phyloP scores from a whole-genome alignment of 2,113 vertebrate species.

The Labrus mixtus region DNA sequence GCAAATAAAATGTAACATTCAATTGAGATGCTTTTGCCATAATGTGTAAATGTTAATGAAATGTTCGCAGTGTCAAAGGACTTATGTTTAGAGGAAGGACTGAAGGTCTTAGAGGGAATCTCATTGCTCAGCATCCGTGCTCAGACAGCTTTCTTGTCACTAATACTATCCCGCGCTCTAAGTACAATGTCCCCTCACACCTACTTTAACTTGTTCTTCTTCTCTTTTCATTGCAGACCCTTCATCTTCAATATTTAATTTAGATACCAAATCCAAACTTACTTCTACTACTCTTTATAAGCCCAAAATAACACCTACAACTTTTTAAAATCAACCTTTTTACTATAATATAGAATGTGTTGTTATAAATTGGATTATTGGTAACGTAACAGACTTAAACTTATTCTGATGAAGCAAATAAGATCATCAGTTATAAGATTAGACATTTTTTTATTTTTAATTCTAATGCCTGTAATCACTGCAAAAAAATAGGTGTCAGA shows the following conservation, averaged over 20 bases:
- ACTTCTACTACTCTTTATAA: not conserved
- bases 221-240: not conserved
- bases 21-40: not conserved
- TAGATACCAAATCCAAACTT: not conserved
- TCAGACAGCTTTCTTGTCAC: conserved; percentile 26
- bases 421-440: too few relatives aligned
- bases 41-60: conserved; percentile 2
- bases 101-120: conserved; percentile 44
- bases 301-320: not conserved
- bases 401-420: too few relatives aligned
- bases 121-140: conserved; percentile 38
- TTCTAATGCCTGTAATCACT: too few relatives aligned
- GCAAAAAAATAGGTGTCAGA: too few relatives aligned
- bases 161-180: conserved; percentile 26
- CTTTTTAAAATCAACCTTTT: too few relatives aligned
- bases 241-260: conserved; percentile 17
- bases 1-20: not conserved
- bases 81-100: conserved; percentile 29
- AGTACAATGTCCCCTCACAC: conserved; percentile 13
- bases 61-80: conserved; percentile 32
- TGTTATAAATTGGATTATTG: too few relatives aligned
- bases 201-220: conserved; percentile 8
- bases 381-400: too few relatives aligned
- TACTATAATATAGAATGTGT: too few relatives aligned
- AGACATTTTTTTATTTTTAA: too few relatives aligned